Conservation (phyloP, 2,888 invertebrate genomes). For the Horisme vitalbata region DNA sequence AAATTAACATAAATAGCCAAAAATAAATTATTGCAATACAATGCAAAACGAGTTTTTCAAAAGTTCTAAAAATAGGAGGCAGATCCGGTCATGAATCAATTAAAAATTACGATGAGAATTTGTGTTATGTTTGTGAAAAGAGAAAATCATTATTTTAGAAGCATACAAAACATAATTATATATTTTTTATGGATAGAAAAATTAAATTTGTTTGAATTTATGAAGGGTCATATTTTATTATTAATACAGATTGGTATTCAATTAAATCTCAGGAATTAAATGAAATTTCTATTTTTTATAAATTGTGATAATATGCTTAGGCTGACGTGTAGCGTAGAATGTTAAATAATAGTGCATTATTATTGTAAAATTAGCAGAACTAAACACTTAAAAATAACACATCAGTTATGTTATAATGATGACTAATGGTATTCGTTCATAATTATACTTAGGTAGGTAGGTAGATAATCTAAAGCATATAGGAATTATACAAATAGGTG, state of each 20-base stretch:
- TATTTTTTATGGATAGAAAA: no score
- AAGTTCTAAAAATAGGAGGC: slow-evolving; percentile 40
- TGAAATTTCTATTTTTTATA: no score
- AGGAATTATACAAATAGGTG: slow-evolving; percentile 37
- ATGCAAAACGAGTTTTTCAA: slow-evolving; percentile 15
- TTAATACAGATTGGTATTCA: no score
- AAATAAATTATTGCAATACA: slow-evolving; percentile 19
- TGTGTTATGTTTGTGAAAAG: slow-evolving; percentile 82
- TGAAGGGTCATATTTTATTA: no score
- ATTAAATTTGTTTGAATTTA: neutral
- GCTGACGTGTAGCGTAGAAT: no score
- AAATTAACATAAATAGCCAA: slow-evolving; percentile 15
- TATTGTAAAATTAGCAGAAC: slow-evolving; percentile 14
- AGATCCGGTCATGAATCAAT: slow-evolving; percentile 42
- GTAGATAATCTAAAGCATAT: slow-evolving; percentile 53
- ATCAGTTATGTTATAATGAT: slow-evolving; percentile 14
- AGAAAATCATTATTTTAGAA: slow-evolving; percentile 59
- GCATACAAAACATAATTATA: slow-evolving; percentile 34
- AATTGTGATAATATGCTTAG: no score
- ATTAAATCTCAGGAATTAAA: no score
- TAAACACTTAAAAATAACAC: slow-evolving; percentile 19
- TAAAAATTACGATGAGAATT: slow-evolving; percentile 17
- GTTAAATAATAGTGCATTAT: slow-evolving; percentile 15
- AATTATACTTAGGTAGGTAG: no score
- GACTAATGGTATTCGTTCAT: slow-evolving; percentile 31